Evolutionary conservation across 2,888 invertebrate genomes (phyloP), one percentile per base, ranked within the genome.

Genomic region (Cosmopolites sordidus): DNA sequence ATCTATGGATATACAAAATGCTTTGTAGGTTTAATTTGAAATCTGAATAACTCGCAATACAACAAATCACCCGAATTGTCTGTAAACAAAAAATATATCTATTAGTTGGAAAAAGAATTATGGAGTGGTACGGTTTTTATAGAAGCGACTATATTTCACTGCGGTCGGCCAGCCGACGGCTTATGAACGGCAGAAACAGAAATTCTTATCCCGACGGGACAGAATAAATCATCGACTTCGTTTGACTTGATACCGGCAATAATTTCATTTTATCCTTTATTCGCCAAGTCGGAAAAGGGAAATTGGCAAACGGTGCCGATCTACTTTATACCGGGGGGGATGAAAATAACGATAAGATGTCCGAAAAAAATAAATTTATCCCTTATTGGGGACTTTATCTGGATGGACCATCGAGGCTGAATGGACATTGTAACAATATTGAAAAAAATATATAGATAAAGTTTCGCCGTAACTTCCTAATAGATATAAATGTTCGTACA

Each of bases 181-280:
- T 53, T 42, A 48, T 41, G 47, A 53, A 37, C 47, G 30, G 42
- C 16, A 29, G 30, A 53, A 53, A 47, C 37, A 48, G 37, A 53
- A 53, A 51, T 51, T 48, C 51, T 53, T 53, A 38, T 43, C 52
- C 52, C 52, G 29, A 43, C 38, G 52, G 52, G 43, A 53, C 48
- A 43, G 11, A n/a, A 43, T 54, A 54, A 54, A 54, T 54, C 54
- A 54, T 50, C 45, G 43, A 46, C 30, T 43, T 43, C 54, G 46
- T 54, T 56, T 52, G 52, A 56, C 51, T 51, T 56, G 48, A 52
- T 52, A 43, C 56, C 56, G 56, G 56, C 48, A 56, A 56, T 56
- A 56, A 56, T 56, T 56, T 49, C 41, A 49, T 49, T 56, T 56
- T 45, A 51, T 51, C 56, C 42, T 33, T 29, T 33, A 42, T 46